A percentile compares a stretch with the other conserved stretches of the same genome.
Evolutionary conservation across 2,797 vertebrate genomes (phyloP).

Genomic region (Taenioides sp.): DNA sequence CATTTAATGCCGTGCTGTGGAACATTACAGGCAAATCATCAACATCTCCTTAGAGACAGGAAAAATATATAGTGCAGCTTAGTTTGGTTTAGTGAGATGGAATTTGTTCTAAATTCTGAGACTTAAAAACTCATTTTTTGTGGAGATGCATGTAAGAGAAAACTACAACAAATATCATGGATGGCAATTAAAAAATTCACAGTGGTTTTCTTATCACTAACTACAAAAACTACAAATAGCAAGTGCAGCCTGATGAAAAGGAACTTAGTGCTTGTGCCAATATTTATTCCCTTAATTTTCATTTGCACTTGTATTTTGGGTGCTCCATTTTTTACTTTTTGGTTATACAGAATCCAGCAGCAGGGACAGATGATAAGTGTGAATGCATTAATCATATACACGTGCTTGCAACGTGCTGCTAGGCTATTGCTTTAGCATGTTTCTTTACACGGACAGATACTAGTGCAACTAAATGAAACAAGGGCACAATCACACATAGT

Average conservation of each 20-base stretch:
- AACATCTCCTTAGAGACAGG: too few species aligned
- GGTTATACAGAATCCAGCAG: slow-evolving; percentile 51
- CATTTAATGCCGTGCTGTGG: too few species aligned
- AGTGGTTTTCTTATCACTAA: too few species aligned
- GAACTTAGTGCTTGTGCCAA: slow-evolving; percentile 15
- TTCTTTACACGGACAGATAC: slow-evolving; percentile 35
- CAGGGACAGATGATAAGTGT: slow-evolving; percentile 62
- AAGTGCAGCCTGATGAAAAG: not conserved
- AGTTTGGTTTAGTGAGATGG: too few species aligned
- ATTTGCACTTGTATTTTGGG: slow-evolving; percentile 46
- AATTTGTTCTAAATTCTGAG: too few species aligned
- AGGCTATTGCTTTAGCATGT: slow-evolving; percentile 41
- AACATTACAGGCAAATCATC: too few species aligned
- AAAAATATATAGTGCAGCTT: too few species aligned
- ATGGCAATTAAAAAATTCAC: too few species aligned
- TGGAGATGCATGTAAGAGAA: too few species aligned
- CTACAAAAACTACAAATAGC: not conserved
- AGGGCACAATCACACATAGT: slow-evolving; percentile 44
- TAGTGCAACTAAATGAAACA: slow-evolving; percentile 37
- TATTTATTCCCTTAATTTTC: slow-evolving; percentile 50
- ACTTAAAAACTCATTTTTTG: too few species aligned
- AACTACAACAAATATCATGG: too few species aligned
- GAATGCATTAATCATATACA: slow-evolving; percentile 74
- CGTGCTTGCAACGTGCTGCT: slow-evolving; percentile 54
- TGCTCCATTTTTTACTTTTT: slow-evolving; percentile 50